Evolutionary conservation across 2,113 vertebrate species (phyloP), one percentile per base, ranked within the genome.

Genomic region (Apodemus sylvaticus): DNA sequence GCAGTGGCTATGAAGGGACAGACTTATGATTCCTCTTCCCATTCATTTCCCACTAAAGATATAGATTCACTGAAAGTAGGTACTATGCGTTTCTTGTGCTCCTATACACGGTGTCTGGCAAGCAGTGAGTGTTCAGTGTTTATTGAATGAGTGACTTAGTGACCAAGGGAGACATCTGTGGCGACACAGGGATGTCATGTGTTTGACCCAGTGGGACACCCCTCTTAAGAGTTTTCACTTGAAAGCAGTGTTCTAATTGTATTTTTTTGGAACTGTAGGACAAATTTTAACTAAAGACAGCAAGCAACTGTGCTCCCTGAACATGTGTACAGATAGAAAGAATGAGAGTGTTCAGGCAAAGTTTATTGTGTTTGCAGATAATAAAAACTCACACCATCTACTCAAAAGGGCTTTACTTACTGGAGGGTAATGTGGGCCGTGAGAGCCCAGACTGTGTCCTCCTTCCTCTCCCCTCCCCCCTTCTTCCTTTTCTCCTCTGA

Each of bases 151-250:
- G 45, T 62, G 58, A 74, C 39, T 60, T 78, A 77, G 55, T 39
- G 48, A 90, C 2, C 7, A 79, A 62, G 31, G 55, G 58, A 68
- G 51, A 48, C 58, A 24, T 55, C 26, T 31, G 39, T 76, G 94
- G 90, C 82, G 53, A 74, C 20, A 66, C 14, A 26, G 68, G 62
- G 48, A 64, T 36, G 51, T 26, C 42, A 3, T 70, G n/a, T 96
- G 88, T 90, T 96, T 96, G 85, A 96, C 62, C 76, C 34, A 93
- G 42, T 70, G 68, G 64, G 62, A 86, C 66, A 74, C 10, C n/a
- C 88, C 39, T 3, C n/a, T 78, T 97, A 89, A 89, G 77, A 42
- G 90, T 91, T 92, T 92, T 93, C 76, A 94, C 90, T 91, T 89
- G 83, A 82, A 95, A 91, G 73, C 60, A 24, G 1, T 88, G 5